Evolutionary conservation across 2,797 vertebrate species (phyloP).

Genomic region (Tragelaphus oryx): DNA sequence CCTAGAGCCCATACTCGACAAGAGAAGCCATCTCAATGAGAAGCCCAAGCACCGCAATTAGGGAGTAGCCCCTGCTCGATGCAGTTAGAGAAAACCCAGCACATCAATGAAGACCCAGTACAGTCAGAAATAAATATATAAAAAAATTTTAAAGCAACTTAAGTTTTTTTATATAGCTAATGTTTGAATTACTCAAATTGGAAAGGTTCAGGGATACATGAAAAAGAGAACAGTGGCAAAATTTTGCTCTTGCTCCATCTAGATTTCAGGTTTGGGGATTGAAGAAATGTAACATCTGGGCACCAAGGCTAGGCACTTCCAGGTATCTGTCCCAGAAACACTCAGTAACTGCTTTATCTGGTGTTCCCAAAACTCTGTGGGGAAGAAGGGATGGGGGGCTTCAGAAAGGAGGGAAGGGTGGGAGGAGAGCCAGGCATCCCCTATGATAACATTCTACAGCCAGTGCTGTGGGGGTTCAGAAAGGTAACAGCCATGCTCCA

Average conservation of each 20-base stretch:
- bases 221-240: background rate
- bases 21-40: background rate
- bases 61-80: background rate
- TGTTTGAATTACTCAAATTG: background rate
- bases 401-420: background rate
- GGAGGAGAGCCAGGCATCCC: background rate
- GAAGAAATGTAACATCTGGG: background rate
- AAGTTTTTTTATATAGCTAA: background rate
- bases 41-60: background rate
- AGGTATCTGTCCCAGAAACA: background rate
- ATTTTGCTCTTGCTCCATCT: background rate
- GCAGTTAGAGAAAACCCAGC: background rate
- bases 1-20: background rate
- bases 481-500: background rate
- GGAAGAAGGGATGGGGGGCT: background rate
- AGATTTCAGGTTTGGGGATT: background rate
- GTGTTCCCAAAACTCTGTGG: background rate
- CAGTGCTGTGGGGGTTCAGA: background rate
- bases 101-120: background rate
- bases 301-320: background rate
- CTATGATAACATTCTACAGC: background rate
- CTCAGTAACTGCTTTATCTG: background rate
- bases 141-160: background rate
- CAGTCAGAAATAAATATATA: background rate
- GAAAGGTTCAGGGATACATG: background rate